Evolutionary conservation across 2,797 vertebrate species (phyloP), one percentile per base, ranked within the genome.

Genomic region (Urophycis tenuis): DNA sequence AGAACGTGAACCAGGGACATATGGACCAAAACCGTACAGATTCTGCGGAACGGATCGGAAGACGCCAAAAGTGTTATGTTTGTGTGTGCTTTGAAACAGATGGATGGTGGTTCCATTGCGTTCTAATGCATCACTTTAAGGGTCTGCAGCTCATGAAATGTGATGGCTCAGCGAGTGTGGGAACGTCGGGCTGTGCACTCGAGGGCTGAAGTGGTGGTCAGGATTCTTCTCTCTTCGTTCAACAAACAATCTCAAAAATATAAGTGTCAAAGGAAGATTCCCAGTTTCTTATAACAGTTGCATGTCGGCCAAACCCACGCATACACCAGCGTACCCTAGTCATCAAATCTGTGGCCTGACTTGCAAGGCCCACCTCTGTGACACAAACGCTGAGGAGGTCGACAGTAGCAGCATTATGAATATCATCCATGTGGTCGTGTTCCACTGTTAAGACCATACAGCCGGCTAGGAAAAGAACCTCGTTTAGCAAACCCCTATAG

Each of bases 401-500:
- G 53, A 60, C 17, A n/a, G 53, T 29, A 67, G 60, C 60, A 10
- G 25, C 25, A 29, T 29, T 67, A 29, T 22, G 60, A 12, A 29
- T n/a, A n/a, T 60, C 2, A 67, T 29, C n/a, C 22, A 60, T 25
- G 53, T 25, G 25, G 53, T 60, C 22, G n/a, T 12, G 60, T 67
- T 29, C 29, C 60, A 67, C 60, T 29, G 60, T 29, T 12, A 67
- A 5, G 2, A 64, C 60, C 11, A 29, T 29, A 64, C 25, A 67
- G 25, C 2, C 60, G 11, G 60, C 29, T 67, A 67, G 29, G 60
- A 29, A 29, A 67, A 25, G 9, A 60, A n/a, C n/a, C 53, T n/a
- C 22, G n/a, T 36, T 79, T 25, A 78, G 31, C 17, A 36, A 85
- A 64, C 41, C 60, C 31, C 35, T 73, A 77, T 64, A 79, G 69